Base-by-base conservation (phyloP, 2,888 invertebrate genomes). In the Cetonia aurata region DNA sequence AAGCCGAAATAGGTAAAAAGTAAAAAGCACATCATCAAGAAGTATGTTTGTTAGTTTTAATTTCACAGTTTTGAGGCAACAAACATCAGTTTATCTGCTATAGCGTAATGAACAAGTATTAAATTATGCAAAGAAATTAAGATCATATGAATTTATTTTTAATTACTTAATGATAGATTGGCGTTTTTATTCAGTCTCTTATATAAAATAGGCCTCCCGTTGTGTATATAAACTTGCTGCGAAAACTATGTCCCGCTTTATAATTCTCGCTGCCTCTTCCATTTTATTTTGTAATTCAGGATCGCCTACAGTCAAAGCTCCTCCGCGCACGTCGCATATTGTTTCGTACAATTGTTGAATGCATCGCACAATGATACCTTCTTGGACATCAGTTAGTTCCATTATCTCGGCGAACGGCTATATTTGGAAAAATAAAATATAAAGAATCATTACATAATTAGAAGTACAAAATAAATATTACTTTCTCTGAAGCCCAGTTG, bases 221-320 rank as follows among this genome's bases (percentile, higher is more conserved):
- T 87, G 86, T 2, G 96, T 96, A 81, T 99, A 99, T 53, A 99
- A 88, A 84, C 97, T 98, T 37, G 96, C 97, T 19, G 98, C 96
- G 83, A 99, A 99, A 0, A 99, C 99, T 79, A 99, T 99, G 83
- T 99, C 99, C 71, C 99, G 87, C 83, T 98, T 97, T 74, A 99
- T 98, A 52, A 94, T 92, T 1, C 91, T 90, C 0, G 96, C 96
- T 0, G 96, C 96, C 82, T 96, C 95, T 83, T 97, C 94, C 96
- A 99, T 98, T 87, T 98, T 99, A 73, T 91, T 91, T 79, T 93
- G 93, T 2, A 99, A 87, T 10, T 92, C 92, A 0, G 96, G 95
- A 84, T 99, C 96, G 0, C 99, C 99, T 72, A 98, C 95, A 41
- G 96, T 93, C 72, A 93, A 89, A 0, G 98, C 97, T 0, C 98